Base-by-base conservation (phyloP, 1,140 invertebrate species). In the Augochlora pura region DNA sequence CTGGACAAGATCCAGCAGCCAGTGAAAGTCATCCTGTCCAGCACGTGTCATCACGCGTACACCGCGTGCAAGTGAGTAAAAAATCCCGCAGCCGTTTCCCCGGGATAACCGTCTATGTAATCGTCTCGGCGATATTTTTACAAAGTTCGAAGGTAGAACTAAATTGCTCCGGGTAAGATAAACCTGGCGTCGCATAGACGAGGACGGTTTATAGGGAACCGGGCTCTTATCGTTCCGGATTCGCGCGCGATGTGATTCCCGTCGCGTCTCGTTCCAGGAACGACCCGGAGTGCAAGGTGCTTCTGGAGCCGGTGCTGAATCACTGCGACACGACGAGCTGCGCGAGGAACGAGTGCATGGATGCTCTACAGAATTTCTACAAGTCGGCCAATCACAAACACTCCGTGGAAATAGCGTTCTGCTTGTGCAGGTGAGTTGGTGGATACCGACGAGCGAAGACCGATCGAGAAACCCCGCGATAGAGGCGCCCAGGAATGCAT, bases 331-430 rank as follows among this genome's bases (percentile, higher is more conserved):
- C 95, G 54, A 94, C 94, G 62, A 94, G 94, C 57, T 98, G 97
- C 92, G 96, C 96, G 87, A 94, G 96, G 76, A 96, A 97, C 87
- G 95, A 96, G 12, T 98, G 97, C 91, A 98, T 98, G 97, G 94
- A 96, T 68, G 96, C 97, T n/a, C 91, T 98, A 81, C 95, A 97
- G 88, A 95, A 95, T 67, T 98, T 98, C 92, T 98, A 98, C 92
- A 94, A 96, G 87, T 95, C 95, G 80, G 95, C 96, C 8, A 95
- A 95, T 67, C 95, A 96, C 73, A 95, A 95, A 80, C 96, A 96
- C 94, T 97, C 96, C 85, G 94, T 97, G 74, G 97, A 98, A 90
- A 96, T 98, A 83, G 97, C 97, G 78, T 98, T 98, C 93, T 98
- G 97, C 91, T 94, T 98, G 63, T 98, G 97, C 97, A 98, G 96